Base-by-base conservation (phyloP, 2,797 vertebrate genomes). In the Mionectes olivaceus region DNA sequence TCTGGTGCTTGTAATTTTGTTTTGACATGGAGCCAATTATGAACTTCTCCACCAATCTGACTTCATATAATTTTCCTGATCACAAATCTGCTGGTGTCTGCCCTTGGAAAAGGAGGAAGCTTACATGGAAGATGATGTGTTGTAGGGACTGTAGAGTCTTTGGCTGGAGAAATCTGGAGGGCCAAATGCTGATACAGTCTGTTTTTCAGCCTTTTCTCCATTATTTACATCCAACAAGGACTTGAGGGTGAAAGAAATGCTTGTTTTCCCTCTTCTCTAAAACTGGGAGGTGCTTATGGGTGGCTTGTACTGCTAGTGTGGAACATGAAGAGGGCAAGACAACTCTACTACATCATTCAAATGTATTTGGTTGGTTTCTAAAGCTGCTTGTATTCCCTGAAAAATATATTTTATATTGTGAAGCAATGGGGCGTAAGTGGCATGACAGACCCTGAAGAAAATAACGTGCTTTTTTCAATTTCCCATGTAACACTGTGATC, bases 291-390 rank as follows among this genome's bases (percentile, higher is more conserved):
- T 63, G 9, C 8, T 11, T 43, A 1, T 13, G 11, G n/a, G n/a
- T 27, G 28, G 23, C 22, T 57, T 46, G 30, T 6, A 3, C 11
- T 83, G n/a, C n/a, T 43, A 5, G 8, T 13, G 6, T 43, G 55
- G 30, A 50, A 44, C 27, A 22, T 1, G 1, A 43, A 30, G 50
- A 75, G 10, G 2, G 1, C 0, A 0, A 6, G 27, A 19, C 60
- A 35, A 33, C n/a, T 81, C 33, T 43, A 3, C 49, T 60, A 1
- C 18, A 5, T 56, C 1, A 2, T 39, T 44, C 43, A 65, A 22
- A 37, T 71, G 14, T 53, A 7, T 18, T 44, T 43, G 4, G 10
- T 59, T 70, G 22, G 37, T 68, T 33, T 63, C 23, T 53, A 37
- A 78, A 68, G 9, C 27, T 57, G 7, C 19, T 49, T 67, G 7